A percentile compares a stretch with the other conserved stretches of the same genome.
Evolutionary conservation across 2,888 invertebrate genomes (phyloP).

Genomic region (Monopis laevigella): DNA sequence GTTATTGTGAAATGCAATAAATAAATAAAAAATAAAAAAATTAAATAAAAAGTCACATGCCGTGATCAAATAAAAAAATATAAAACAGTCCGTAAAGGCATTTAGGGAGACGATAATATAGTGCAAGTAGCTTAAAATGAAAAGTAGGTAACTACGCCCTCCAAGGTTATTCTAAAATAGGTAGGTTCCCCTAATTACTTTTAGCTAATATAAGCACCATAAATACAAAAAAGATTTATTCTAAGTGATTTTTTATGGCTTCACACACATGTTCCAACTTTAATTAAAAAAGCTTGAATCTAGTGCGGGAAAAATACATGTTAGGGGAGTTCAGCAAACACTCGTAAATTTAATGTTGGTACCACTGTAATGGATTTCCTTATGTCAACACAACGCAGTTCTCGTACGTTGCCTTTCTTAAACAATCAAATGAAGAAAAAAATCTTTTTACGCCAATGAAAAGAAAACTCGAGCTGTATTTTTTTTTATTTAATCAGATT

Average conservation of each 20-base stretch:
- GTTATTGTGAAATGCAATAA: too few species aligned
- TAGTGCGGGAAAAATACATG: conserved; percentile 27
- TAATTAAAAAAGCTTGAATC: conserved; percentile 36
- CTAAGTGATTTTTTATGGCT: conserved; percentile 3
- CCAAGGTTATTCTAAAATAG: too few species aligned
- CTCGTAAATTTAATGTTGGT: conserved; percentile 44
- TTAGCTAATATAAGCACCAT: neutral
- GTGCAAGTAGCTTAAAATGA: too few species aligned
- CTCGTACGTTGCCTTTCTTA: conserved; percentile 2
- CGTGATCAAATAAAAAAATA: too few species aligned
- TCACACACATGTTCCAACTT: conserved; percentile 14
- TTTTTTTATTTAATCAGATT: too few species aligned
- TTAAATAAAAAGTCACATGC: too few species aligned
- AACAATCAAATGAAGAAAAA: conserved; percentile 11
- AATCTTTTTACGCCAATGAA: conserved; percentile 6
- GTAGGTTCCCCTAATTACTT: too few species aligned
- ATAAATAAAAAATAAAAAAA: too few species aligned
- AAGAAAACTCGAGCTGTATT: conserved; percentile 9
- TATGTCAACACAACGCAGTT: conserved; percentile 36
- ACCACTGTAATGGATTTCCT: conserved; percentile 43
- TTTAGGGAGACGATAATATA: too few species aligned
- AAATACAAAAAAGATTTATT: conserved; percentile 5
- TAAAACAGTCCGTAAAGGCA: too few species aligned
- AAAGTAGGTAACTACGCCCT: too few species aligned
- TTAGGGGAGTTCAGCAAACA: conserved; percentile 31